phyloP scores from a whole-genome alignment of 2,113 vertebrate genomes.

The Tetraodon nigroviridis region DNA sequence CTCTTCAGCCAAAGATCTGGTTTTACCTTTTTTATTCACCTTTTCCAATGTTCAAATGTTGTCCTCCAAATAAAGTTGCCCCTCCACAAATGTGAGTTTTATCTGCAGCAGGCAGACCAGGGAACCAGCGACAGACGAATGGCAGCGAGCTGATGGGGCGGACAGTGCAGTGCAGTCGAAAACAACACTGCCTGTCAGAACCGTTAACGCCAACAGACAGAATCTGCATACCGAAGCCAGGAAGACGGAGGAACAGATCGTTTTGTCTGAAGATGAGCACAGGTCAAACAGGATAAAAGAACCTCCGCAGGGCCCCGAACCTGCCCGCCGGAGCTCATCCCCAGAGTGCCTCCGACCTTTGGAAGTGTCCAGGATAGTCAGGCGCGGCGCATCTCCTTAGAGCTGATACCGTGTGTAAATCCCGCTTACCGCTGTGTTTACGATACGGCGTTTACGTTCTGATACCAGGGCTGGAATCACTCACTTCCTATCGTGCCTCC shows the following conservation, averaged over 20 bases:
- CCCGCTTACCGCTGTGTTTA: constrained; percentile 27
- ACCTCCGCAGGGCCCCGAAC: no score
- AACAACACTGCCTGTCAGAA: constrained; percentile 51
- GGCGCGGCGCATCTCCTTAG: no score
- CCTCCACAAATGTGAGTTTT: constrained; percentile 38
- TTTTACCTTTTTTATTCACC: background rate
- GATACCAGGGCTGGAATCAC: constrained; percentile 43
- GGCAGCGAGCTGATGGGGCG: constrained; percentile 38
- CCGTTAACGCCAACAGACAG: constrained; percentile 38
- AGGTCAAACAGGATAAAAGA: no score
- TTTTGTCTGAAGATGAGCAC: background rate
- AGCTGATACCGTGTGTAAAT: background rate
- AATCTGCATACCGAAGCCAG: constrained; percentile 25
- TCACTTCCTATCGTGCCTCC: constrained; percentile 32
- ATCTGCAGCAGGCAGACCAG: constrained; percentile 58
- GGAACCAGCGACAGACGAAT: constrained; percentile 60
- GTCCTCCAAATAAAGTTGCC: constrained; percentile 36
- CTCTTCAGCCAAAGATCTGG: no score
- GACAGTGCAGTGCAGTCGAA: constrained; percentile 36
- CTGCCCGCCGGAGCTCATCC: no score
- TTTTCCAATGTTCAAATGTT: constrained; percentile 13
- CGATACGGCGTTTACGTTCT: constrained; percentile 16
- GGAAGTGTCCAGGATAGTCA: no score
- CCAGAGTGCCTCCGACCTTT: no score
- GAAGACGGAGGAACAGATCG: constrained; percentile 1